Base-by-base conservation (phyloP, 2,797 vertebrate genomes). In the Enteromius radiatus region DNA sequence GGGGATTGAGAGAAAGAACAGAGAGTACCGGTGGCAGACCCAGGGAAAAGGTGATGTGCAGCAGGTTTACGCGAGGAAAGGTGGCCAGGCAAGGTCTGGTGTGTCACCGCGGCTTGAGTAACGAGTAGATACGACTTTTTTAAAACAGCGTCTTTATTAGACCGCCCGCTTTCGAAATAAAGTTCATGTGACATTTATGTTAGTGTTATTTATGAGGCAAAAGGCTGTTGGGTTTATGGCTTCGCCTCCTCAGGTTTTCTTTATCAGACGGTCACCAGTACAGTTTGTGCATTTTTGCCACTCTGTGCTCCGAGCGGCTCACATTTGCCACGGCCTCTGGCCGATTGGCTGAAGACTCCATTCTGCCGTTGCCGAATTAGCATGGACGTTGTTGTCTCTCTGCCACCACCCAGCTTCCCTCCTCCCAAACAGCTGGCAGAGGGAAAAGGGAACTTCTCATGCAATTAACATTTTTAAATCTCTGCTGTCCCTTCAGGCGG, bases 111-210 rank as follows among this genome's bases (percentile, higher is more conserved):
- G 61, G 41, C 23, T 87, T 92, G 89, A 92, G 89, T 92, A 91
- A 91, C 87, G 86, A 61, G 86, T 74, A 87, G 89, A 91, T 73
- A 87, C 91, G 91, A 92, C 92, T 90, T 92, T 94, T 94, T 93
- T 64, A 92, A 94, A 94, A 91, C 91, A 90, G 83, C 88, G 90
- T 95, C 94, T 94, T 94, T 94, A 93, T 95, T 95, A 94, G 93
- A 90, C 90, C 91, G 88, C 89, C 89, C 88, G 91, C 87, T 90
- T 88, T 89, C 92, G 94, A 94, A 94, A 95, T 94, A 94, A 96
- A 95, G 92, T 94, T 95, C 90, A 91, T 92, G 86, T 91, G 92
- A 93, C 83, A 88, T 95, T 96, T 96, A 95, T 94, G 90, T 93
- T 95, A 95, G 88, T 93, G 86, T 95, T 95, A 93, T 95, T 95